Evolutionary conservation across 2,888 invertebrate genomes (phyloP), one percentile per base, ranked within the genome.

Genomic region (Noctua pronuba): DNA sequence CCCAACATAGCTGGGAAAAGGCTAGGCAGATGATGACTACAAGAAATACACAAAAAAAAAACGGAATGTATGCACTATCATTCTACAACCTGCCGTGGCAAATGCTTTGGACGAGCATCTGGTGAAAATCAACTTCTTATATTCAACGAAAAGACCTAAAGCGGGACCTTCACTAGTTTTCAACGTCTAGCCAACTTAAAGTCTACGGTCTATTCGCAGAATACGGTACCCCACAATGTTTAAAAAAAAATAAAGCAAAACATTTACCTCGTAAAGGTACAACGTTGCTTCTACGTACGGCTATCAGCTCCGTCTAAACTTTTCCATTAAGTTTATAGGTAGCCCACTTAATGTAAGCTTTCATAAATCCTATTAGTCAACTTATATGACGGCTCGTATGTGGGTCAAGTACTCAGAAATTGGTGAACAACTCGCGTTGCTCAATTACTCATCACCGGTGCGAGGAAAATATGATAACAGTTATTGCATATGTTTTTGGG

Each of bases 321-420:
- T 79, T 80, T 80, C 87, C 78, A 83, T 77, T 69, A 74, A 87
- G 67, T 87, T 73, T 66, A 74, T 74, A 62, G 10, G 62, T 62
- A 67, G 70, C 73, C 41, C 41, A 80, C 75, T 58, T 77, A 70
- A 80, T 73, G 74, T 84, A 75, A 75, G 72, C 82, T 82, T 86
- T 86, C 87, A 84, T 89, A 90, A 88, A 89, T 89, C 88, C 72
- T 75, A 86, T 89, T 88, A 89, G 88, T 89, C 88, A 91, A 88
- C 87, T 76, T 80, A 84, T 73, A 83, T 78, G 80, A 79, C 73
- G 73, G 58, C 62, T 55, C 65, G 89, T 88, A 89, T 92, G 67
- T 82, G 87, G 95, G 95, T 94, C 95, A 93, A 91, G 91, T 94
- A 94, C 94, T 93, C 88, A 90, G 94, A 94, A 95, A 91, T 91